Percentiles rank a stretch among this genome's conserved stretches.
Evolutionary conservation across 2,797 vertebrate species (phyloP).

Genomic region (Acrossocheilus wenchowensis): DNA sequence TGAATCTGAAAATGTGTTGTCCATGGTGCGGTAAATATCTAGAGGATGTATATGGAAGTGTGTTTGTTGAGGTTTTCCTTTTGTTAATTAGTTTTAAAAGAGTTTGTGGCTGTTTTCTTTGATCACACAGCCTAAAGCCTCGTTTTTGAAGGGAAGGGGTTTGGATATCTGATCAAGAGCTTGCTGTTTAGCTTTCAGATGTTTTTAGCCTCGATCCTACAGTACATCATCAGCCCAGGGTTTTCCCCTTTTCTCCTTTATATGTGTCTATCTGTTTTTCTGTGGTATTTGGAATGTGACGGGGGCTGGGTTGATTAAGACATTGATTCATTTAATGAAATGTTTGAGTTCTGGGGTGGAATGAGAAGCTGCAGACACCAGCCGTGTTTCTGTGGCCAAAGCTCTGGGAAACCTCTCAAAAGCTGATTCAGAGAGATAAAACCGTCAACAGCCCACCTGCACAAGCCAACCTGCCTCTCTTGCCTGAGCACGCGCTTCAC

Average conservation of each 20-base stretch:
- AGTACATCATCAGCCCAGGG: conserved; percentile 18
- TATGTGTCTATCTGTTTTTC: conserved; percentile 36
- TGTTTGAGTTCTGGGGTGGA: conserved; percentile 53
- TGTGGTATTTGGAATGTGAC: conserved; percentile 40
- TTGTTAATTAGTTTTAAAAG: conserved; percentile 44
- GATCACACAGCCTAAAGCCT: conserved; percentile 29
- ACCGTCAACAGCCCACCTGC: conserved; percentile 77
- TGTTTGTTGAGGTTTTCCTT: conserved; percentile 35
- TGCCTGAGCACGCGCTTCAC: conserved; percentile 42
- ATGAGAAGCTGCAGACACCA: conserved; percentile 56
- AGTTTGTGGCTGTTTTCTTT: conserved; percentile 14
- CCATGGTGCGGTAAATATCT: conserved; percentile 39
- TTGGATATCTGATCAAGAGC: conserved; percentile 21
- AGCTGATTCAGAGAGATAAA: conserved; percentile 68
- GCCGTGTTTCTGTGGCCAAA: conserved; percentile 43
- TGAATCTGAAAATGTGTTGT: conserved; percentile 35
- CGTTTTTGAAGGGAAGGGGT: conserved; percentile 10
- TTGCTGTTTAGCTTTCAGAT: conserved; percentile 17
- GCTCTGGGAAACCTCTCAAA: conserved; percentile 53
- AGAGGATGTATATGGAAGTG: conserved; percentile 35
- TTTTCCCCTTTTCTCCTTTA: conserved; percentile 33
- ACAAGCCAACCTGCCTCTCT: conserved; percentile 48
- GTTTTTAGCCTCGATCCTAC: conserved; percentile 27
- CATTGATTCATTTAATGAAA: conserved; percentile 57
- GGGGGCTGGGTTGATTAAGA: conserved; percentile 52